Evolutionary conservation across 1,140 invertebrate genomes (phyloP).

Genomic region (Cecropterus lyciades): DNA sequence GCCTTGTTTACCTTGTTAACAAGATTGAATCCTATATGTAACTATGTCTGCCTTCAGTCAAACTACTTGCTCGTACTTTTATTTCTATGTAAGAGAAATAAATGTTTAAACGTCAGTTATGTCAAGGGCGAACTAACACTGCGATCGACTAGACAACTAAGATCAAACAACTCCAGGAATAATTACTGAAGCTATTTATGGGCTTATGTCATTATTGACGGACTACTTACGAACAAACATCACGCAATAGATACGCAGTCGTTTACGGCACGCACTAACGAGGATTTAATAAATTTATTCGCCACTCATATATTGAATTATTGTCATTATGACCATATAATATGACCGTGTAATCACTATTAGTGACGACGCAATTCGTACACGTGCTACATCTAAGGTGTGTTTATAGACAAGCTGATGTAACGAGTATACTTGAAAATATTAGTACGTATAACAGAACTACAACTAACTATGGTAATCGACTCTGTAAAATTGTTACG

Average conservation of each 20-base stretch:
- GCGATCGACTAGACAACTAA: conserved; percentile 1
- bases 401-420: conserved; percentile 16
- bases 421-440: background rate
- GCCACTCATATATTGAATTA: conserved; percentile 15
- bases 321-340: conserved; percentile 21
- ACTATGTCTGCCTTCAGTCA: too few species aligned
- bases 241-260: conserved; percentile 15
- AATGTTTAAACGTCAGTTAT: conserved; percentile 10
- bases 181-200: conserved; percentile 8
- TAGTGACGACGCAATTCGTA: conserved; percentile 2
- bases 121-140: conserved; percentile 14
- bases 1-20: too few species aligned
- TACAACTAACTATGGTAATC: too few species aligned
- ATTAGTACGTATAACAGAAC: too few species aligned
- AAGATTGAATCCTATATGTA: too few species aligned
- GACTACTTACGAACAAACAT: conserved; percentile 7
- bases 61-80: too few species aligned
- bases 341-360: conserved; percentile 14
- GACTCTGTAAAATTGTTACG: too few species aligned
- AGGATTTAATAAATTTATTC: conserved; percentile 22
- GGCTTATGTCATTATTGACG: conserved; percentile 21
- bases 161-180: conserved; percentile 7
- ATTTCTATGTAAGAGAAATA: too few species aligned
- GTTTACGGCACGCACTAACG: conserved; percentile 14
- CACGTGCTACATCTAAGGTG: conserved; percentile 7